Conservation (phyloP, 1,140 invertebrate genomes). For the Eriosoma lanigerum region DNA sequence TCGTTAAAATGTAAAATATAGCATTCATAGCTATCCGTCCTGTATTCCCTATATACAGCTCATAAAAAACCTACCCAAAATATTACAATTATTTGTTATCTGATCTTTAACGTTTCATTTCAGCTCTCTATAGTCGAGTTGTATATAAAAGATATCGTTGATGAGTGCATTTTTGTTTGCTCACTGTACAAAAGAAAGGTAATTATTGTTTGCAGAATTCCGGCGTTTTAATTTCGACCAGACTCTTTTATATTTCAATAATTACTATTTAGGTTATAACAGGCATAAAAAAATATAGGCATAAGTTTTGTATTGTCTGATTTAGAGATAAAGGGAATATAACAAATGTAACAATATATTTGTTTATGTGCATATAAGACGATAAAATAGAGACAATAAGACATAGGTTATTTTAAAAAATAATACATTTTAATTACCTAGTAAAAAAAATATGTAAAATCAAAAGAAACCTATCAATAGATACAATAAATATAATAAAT, state of each 20-base stretch:
- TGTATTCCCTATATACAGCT: background rate
- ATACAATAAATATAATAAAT: no score
- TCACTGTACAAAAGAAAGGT: constrained; percentile 16
- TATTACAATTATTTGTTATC: constrained; percentile 13
- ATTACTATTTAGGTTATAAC: background rate
- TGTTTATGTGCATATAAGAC: no score
- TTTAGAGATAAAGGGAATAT: background rate
- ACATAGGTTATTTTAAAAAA: no score
- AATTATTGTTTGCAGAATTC: constrained; percentile 24
- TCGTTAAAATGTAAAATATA: background rate
- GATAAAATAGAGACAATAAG: no score
- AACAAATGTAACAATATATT: no score
- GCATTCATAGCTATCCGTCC: background rate
- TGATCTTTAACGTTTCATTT: constrained; percentile 18
- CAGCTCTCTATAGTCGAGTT: background rate
- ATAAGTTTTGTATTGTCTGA: background rate
- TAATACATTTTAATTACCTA: no score
- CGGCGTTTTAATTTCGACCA: constrained; percentile 12
- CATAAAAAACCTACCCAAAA: background rate
- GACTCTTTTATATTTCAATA: constrained; percentile 20
- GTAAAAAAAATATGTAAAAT: no score
- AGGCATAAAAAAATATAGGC: background rate
- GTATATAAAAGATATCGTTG: background rate
- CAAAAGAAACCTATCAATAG: no score
- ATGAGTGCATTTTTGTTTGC: constrained; percentile 13